A percentile compares a stretch with the other conserved stretches of the same genome.
These are phyloP conservation scores for Trichoplax adhaerens DNA, from an alignment of 37 sponge, comb jelly and placozoan species.

Conservation along the genomic window DNA sequence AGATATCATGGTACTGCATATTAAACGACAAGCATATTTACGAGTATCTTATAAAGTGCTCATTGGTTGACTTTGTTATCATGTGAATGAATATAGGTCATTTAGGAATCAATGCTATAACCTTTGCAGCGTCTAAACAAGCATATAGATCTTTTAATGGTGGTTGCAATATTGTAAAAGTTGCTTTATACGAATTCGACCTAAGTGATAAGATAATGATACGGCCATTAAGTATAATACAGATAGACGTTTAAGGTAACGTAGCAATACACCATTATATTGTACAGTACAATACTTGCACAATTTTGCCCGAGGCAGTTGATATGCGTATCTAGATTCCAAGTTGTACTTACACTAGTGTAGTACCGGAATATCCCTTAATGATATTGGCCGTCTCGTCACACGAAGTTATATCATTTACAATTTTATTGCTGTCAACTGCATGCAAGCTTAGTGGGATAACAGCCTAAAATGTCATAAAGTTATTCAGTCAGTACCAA, in stretches of 20 bases:
- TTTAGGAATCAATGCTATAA: conserved; percentile 5
- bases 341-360: too few species aligned
- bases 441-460: conserved; percentile 10
- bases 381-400: background rate
- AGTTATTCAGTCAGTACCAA: background rate
- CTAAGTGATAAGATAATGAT: too few species aligned
- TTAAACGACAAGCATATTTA: too few species aligned
- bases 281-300: background rate
- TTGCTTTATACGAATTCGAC: too few species aligned
- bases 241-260: too few species aligned
- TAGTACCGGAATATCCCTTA: background rate
- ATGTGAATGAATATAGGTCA: background rate
- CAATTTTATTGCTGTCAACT: conserved; percentile 8
- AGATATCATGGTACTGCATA: too few species aligned
- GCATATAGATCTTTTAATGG: conserved; percentile 40
- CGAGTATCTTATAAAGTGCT: too few species aligned
- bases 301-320: background rate
- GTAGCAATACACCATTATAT: too few species aligned
- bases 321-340: too few species aligned
- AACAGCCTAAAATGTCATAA: conserved; percentile 11
- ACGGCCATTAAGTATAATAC: too few species aligned
- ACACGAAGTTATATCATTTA: conserved; percentile 18
- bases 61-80: too few species aligned
- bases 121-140: conserved; percentile 60
- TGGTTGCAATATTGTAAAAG: conserved; percentile 38